Base-by-base conservation (phyloP, 1,140 invertebrate species). In the Cyphomyrmex costatus region DNA sequence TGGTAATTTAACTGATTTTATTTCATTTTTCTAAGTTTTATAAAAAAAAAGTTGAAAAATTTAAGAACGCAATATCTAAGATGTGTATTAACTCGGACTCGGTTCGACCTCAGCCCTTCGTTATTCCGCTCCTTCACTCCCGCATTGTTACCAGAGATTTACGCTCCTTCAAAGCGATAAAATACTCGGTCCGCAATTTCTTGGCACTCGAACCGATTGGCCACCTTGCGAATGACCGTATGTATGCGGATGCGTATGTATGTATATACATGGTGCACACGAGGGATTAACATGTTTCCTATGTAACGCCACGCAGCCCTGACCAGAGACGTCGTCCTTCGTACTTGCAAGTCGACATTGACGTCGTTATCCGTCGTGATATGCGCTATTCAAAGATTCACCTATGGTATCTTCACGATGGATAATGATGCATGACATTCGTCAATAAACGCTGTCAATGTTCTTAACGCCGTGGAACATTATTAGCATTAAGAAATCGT, bases 71-170 rank as follows among this genome's bases (percentile, higher is more conserved):
- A 49, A 76, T 24, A 24, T 30, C 16, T 36, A 65, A 78, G 30
- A 14, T 21, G 77, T 63, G 19, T 65, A 86, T 86, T 82, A 78
- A 76, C 30, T 51, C 58, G 73, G 77, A 14, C 16, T 46, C 73
- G 30, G 1, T 16, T 77, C 85, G 65, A 49, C 58, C 51, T 66
- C 60, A 61, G 68, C 85, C 60, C 71, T 86, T 89, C 85, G 85
- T 90, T 89, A 78, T 68, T 68, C 36, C 86, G 79, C 56, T 85
- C 63, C 42, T 87, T 71, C 51, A 30, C 63, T 24, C 65, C 3
- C 49, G 58, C 51, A 90, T 91, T 91, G 89, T 90, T 91, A 85
- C 68, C 61, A 61, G 77, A 91, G 90, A 91, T 90, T 91, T 91
- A 91, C 89, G 90, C 36, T 63, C 71, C 42, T 77, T 53, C 68